Evolutionary conservation across 2,113 vertebrate species (phyloP).

Genomic region (Eurystomus gularis): DNA sequence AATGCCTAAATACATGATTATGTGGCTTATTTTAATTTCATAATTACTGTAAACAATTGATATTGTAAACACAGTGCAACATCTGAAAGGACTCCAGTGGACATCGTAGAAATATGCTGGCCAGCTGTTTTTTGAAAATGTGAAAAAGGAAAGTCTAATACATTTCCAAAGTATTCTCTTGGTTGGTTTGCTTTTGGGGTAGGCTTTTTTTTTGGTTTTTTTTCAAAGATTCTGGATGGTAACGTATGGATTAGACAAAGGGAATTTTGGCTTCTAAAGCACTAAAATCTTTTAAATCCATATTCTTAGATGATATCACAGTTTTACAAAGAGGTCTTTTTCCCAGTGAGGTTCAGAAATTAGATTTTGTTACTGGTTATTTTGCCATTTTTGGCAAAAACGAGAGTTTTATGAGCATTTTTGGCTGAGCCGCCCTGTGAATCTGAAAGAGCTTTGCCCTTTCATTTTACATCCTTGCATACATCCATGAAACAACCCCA

Average conservation of each 20-base stretch:
- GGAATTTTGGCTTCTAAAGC: not conserved
- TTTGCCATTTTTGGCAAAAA: conserved; percentile 30
- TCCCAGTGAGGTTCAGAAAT: not conserved
- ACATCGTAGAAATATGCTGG: not conserved
- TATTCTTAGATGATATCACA: not conserved
- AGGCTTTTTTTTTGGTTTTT: not conserved
- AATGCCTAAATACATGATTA: not conserved
- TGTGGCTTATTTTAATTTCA: conserved; percentile 22
- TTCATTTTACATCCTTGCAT: not conserved
- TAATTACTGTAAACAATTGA: not conserved
- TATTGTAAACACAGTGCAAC: not conserved
- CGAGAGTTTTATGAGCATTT: not conserved
- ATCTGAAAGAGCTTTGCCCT: not conserved
- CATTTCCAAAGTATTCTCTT: not conserved
- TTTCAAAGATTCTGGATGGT: not conserved
- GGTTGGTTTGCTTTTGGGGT: not conserved
- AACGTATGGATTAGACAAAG: not conserved
- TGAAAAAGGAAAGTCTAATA: not conserved
- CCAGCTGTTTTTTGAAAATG: not conserved
- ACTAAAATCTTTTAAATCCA: not conserved
- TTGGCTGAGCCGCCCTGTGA: not conserved
- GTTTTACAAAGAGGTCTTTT: conserved; percentile 3
- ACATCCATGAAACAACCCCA: not conserved
- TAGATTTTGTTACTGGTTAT: conserved; percentile 17
- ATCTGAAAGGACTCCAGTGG: not conserved